These are phyloP conservation scores for Phrynocephalus versicolor DNA, from an alignment of 2,113 vertebrate species.

Conservation along the genomic window DNA sequence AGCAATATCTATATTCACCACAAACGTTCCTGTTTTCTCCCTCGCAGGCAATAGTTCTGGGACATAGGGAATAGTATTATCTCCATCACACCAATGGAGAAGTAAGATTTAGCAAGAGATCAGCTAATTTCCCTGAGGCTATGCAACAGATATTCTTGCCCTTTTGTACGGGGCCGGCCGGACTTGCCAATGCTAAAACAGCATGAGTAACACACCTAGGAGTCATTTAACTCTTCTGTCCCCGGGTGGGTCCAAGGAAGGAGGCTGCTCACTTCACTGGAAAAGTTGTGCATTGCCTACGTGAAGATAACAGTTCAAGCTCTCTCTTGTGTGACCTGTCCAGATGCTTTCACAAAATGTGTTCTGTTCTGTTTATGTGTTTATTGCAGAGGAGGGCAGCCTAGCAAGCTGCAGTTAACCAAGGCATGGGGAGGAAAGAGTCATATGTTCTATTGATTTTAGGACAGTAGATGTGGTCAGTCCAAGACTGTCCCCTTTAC, in stretches of 20 bases:
- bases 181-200: not conserved
- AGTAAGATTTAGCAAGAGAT: constrained; percentile 17
- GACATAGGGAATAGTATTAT: constrained; percentile 16
- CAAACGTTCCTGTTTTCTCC: not conserved
- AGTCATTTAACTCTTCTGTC: not conserved
- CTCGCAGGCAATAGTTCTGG: constrained; percentile 19
- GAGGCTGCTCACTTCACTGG: not conserved
- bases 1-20: constrained; percentile 23
- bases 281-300: not conserved
- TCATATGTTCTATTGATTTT: not conserved
- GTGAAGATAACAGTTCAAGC: not conserved
- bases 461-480: too few relatives aligned
- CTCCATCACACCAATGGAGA: constrained; percentile 11
- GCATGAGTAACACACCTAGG: not conserved
- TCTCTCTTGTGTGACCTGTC: not conserved
- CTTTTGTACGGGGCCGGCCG: constrained; percentile 4
- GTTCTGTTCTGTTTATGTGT: not conserved
- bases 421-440: not conserved
- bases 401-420: not conserved
- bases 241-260: not conserved
- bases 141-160: not conserved
- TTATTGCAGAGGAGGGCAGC: not conserved
- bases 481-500: not conserved
- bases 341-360: not conserved
- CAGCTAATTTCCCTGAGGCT: constrained; percentile 14